These are phyloP conservation scores for Apodemus sylvaticus DNA, from an alignment of 2,113 vertebrate species.

Conservation along the genomic window DNA sequence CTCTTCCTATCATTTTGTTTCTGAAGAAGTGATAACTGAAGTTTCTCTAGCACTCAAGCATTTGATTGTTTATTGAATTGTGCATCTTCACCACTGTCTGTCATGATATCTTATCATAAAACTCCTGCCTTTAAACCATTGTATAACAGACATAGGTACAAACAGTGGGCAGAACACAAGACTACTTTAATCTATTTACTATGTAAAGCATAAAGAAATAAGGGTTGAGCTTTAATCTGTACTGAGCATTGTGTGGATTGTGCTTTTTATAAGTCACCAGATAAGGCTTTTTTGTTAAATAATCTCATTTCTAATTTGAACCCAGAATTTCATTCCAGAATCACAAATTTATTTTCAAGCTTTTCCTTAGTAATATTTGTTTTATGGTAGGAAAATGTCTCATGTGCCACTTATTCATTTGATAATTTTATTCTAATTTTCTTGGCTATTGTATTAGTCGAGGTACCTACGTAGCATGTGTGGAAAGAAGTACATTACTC, in stretches of 20 bases:
- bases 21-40: neutral
- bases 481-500: neutral
- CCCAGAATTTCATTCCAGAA: neutral
- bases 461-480: neutral
- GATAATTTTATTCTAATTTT: neutral
- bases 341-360: neutral
- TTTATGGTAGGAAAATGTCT: neutral
- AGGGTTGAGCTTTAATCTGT: neutral
- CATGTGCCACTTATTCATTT: neutral
- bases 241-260: neutral
- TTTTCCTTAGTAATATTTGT: neutral
- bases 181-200: neutral
- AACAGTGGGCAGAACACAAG: neutral
- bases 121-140: neutral
- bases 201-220: neutral
- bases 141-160: neutral
- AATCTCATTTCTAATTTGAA: neutral
- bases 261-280: neutral
- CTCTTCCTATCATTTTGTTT: neutral
- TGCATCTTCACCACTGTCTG: neutral
- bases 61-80: neutral
- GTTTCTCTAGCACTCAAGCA: neutral
- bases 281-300: neutral
- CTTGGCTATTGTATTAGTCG: neutral
- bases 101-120: neutral